Evolutionary conservation across 2,888 invertebrate species (phyloP).

Genomic region (Orthonevra nobilis): DNA sequence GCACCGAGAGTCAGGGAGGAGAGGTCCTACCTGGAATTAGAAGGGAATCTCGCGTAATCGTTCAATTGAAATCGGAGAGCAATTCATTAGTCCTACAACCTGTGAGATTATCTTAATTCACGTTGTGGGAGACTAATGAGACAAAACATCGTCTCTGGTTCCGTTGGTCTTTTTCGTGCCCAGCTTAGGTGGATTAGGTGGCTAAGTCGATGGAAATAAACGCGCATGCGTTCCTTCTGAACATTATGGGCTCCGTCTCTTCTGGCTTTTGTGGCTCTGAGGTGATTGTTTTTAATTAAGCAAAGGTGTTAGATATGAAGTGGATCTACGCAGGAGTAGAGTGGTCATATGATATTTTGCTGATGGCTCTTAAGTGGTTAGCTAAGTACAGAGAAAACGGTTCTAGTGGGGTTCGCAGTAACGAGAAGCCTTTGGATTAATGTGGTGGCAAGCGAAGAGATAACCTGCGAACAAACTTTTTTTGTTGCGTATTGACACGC

Average conservation of each 20-base stretch:
- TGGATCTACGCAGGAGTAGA: conserved; percentile 37
- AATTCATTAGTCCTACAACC: conserved; percentile 80
- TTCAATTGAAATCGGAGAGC: conserved; percentile 79
- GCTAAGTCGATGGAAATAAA: conserved; percentile 3
- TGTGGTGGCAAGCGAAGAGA: conserved; percentile 12
- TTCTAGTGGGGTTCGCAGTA: background rate
- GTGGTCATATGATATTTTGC: conserved; percentile 11
- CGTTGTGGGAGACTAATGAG: conserved; percentile 80
- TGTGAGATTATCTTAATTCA: conserved; percentile 79
- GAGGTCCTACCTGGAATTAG: conserved; percentile 59
- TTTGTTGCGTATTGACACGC: conserved; percentile 55
- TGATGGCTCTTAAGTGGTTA: background rate
- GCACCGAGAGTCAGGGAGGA: background rate
- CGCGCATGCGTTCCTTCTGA: conserved; percentile 63
- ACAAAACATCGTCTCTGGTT: conserved; percentile 73
- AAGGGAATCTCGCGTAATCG: conserved; percentile 74
- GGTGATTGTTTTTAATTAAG: conserved; percentile 54
- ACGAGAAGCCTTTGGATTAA: conserved; percentile 1
- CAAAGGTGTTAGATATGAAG: conserved; percentile 19
- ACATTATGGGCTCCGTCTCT: conserved; percentile 46
- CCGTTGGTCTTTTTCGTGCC: background rate
- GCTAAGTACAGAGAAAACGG: background rate
- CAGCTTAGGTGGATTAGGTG: background rate
- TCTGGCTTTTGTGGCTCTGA: background rate
- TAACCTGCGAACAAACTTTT: background rate